phyloP scores from a whole-genome alignment of 2,113 vertebrate species.

The Ammodytes dubius region DNA sequence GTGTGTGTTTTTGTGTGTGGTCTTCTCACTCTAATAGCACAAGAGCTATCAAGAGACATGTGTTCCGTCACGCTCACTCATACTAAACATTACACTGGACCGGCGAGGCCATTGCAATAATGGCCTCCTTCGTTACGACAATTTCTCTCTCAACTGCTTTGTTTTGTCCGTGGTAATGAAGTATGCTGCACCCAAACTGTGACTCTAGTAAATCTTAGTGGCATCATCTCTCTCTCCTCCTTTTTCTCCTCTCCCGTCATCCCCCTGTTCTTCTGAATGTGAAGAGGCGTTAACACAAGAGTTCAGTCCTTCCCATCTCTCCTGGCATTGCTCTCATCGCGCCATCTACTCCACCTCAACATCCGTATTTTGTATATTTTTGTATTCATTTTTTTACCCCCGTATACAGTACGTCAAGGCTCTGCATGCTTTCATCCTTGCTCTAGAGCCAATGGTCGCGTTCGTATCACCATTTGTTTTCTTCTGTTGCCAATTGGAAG shows the following conservation, averaged over 20 bases:
- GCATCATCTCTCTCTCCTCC: conserved; percentile 14
- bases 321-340: conserved; percentile 8
- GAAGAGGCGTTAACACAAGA: conserved; percentile 54
- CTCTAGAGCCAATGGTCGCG: conserved; percentile 71
- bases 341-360: conserved; percentile 33
- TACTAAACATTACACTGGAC: conserved; percentile 73
- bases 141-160: conserved; percentile 51
- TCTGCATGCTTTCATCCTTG: conserved; percentile 70
- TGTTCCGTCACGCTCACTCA: conserved; percentile 38
- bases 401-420: conserved; percentile 51
- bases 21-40: conserved; percentile 59
- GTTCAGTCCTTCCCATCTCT: conserved; percentile 34
- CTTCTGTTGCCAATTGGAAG: conserved; percentile 68
- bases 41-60: conserved; percentile 43
- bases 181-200: conserved; percentile 74
- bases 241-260: neutral
- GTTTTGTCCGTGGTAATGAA: conserved; percentile 62
- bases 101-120: conserved; percentile 34
- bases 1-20: neutral
- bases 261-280: conserved; percentile 68
- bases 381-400: conserved; percentile 66
- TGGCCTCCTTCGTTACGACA: conserved; percentile 26
- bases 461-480: conserved; percentile 51
- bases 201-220: conserved; percentile 50
- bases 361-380: conserved; percentile 81